Base-by-base conservation (phyloP, 1,140 invertebrate species). In the Anagrus nilaparvatae region DNA sequence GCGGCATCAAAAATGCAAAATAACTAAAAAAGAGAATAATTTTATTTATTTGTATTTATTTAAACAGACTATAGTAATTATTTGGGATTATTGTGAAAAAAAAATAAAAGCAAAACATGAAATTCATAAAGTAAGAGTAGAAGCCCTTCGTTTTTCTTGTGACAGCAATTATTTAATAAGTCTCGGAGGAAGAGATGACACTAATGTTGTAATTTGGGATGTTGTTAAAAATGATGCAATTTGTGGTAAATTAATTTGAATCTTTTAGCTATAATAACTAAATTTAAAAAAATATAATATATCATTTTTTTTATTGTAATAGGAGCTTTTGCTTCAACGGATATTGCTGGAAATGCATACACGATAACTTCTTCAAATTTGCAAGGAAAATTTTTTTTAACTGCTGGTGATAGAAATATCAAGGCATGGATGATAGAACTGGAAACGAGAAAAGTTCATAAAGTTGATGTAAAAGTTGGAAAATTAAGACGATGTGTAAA, bases 101-200 rank as follows among this genome's bases (percentile, higher is more conserved):
- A 67, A 61, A 23, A 59, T 78, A 31, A 60, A 82, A 29, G 70
- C 74, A 1, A 77, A 74, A 37, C 78, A 92, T 60, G 79, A 84
- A 60, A 66, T 88, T 9, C 91, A 96, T 60, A 91, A 89, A 71
- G 80, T 81, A 0, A 78, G 85, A 32, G 79, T 94, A 0, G 82
- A 92, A 67, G 76, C 83, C 8, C 66, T 94, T 9, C 72, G 75
- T 12, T 93, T 95, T 59, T 85, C 88, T 1, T 72, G 75, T 18
- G 78, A 87, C 59, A 85, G 87, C 45, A 73, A 74, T 30, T 92
- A 81, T 60, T 67, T 93, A 36, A 76, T 90, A 24, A 88, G 86
- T 3, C 70, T 94, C 23, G 91, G 91, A 12, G 91, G 91, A 1
- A 75, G 78, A 47, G 91, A 96, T 61, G 90, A 91, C 63, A 84